Evolutionary conservation across 2,113 vertebrate genomes (phyloP), one percentile per base, ranked within the genome.

Genomic region (Numenius arquata): DNA sequence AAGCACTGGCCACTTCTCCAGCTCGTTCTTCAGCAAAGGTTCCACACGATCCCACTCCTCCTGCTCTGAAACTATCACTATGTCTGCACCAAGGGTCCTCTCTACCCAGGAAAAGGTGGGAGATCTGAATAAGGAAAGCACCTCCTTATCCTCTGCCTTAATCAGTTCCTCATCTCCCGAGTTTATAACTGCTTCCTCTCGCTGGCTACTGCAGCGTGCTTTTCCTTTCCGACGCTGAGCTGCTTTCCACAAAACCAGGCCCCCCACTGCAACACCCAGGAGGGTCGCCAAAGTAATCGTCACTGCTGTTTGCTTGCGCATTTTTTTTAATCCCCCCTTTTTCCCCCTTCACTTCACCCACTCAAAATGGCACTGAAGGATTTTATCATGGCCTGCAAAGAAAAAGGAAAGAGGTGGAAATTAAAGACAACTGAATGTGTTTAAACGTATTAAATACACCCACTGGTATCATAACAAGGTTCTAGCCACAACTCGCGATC

Each of bases 181-280:
- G 53, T 52, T 82, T 29, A 9, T 25, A 32, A 45, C 50, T 6
- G 59, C 74, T 62, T 66, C 65, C 52, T 83, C 95, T 72, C 3
- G 92, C 32, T 66, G 93, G 61, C 36, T 58, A 7, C 27, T 36
- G 45, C 8, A 30, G 41, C 26, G 45, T 1, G n/a, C 40, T 89
- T 93, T 98, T 65, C 58, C 89, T 94, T 97, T 98, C 55, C 97
- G 95, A 62, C 88, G 97, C 61, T 80, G 97, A 62, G 98, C 78
- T 16, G 98, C 97, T 62, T 97, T 98, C 99, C 99, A 99, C 67
- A 99, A 66, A 74, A 99, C 94, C 85, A 99, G 97, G 10, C 98
- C 99, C 15, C 99, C 99, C 8, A 99, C 29, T 3, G 98, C 98
- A 29, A 98, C 97, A 30, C 99, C 99, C 50, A 99, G 90, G 22